A percentile compares a stretch with the other conserved stretches of the same genome.
Evolutionary conservation across 2,888 invertebrate genomes (phyloP).

Genomic region (Sepioteuthis lessoniana): DNA sequence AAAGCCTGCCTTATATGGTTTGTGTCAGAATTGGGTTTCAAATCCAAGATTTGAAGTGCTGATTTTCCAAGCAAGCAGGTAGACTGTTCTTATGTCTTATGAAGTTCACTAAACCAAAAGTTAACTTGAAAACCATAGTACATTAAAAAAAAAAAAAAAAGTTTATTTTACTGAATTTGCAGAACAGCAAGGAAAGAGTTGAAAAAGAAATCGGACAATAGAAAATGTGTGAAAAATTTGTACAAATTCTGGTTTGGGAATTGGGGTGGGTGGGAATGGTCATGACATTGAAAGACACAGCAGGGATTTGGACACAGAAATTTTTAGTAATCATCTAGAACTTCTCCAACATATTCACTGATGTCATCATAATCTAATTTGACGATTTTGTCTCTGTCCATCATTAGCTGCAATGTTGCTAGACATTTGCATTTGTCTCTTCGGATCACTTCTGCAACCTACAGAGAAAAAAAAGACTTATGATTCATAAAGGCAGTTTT

Average conservation of each 20-base stretch:
- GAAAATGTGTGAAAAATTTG: not conserved
- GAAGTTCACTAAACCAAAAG: too few relatives aligned
- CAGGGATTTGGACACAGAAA: not conserved
- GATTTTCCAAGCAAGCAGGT: too few relatives aligned
- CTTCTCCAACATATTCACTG: constrained; percentile 75
- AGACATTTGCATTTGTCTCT: constrained; percentile 72
- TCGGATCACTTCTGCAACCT: constrained; percentile 74
- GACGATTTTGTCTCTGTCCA: constrained; percentile 72
- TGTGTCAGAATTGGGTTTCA: too few relatives aligned
- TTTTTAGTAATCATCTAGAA: constrained; percentile 60
- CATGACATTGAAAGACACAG: not conserved
- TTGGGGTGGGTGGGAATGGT: not conserved
- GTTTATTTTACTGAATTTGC: not conserved
- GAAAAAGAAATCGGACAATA: not conserved
- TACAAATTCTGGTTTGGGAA: not conserved
- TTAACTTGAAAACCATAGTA: too few relatives aligned
- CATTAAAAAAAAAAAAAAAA: too few relatives aligned
- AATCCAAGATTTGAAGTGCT: too few relatives aligned
- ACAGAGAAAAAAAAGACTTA: constrained; percentile 51
- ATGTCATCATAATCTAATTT: constrained; percentile 75
- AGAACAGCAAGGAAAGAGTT: not conserved
- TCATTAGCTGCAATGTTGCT: constrained; percentile 74
- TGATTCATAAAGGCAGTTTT: not conserved
- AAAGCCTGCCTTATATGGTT: too few relatives aligned
- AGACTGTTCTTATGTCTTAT: too few relatives aligned